phyloP scores from a whole-genome alignment of 2,888 invertebrate species.

The Sclerodermus sp. region DNA sequence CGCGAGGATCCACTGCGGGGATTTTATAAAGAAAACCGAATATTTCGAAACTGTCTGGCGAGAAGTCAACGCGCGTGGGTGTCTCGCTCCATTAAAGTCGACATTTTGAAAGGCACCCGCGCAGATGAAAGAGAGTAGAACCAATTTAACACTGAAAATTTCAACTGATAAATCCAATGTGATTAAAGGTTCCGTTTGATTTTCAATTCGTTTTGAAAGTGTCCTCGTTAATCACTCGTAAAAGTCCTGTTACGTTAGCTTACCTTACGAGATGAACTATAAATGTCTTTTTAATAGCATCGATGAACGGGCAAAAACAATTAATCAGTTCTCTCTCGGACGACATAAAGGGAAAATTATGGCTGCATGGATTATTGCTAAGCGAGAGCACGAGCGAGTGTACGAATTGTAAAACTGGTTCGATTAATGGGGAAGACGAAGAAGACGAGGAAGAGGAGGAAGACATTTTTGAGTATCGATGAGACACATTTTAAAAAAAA shows the following conservation, averaged over 20 bases:
- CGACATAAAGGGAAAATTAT: background rate
- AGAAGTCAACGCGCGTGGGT: background rate
- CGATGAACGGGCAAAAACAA: background rate
- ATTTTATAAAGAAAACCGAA: background rate
- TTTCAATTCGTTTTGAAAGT: too few relatives aligned
- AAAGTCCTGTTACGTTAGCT: background rate
- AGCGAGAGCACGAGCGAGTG: background rate
- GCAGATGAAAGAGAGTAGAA: too few relatives aligned
- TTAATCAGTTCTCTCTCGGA: background rate
- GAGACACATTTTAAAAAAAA: too few relatives aligned
- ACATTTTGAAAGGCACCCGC: too few relatives aligned
- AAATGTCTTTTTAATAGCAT: background rate
- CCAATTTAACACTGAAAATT: too few relatives aligned
- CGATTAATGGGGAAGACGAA: background rate
- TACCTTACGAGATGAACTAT: background rate
- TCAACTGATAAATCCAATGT: too few relatives aligned
- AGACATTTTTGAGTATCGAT: too few relatives aligned
- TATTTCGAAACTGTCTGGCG: background rate
- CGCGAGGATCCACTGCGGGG: background rate
- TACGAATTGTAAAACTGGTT: background rate
- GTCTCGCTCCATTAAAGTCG: too few relatives aligned
- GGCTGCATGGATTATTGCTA: background rate
- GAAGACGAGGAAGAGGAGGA: too few relatives aligned
- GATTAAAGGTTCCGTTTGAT: too few relatives aligned
- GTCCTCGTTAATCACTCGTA: background rate